Evolutionary conservation across 2,888 invertebrate genomes (phyloP).

Genomic region (Cristatella mucedo): DNA sequence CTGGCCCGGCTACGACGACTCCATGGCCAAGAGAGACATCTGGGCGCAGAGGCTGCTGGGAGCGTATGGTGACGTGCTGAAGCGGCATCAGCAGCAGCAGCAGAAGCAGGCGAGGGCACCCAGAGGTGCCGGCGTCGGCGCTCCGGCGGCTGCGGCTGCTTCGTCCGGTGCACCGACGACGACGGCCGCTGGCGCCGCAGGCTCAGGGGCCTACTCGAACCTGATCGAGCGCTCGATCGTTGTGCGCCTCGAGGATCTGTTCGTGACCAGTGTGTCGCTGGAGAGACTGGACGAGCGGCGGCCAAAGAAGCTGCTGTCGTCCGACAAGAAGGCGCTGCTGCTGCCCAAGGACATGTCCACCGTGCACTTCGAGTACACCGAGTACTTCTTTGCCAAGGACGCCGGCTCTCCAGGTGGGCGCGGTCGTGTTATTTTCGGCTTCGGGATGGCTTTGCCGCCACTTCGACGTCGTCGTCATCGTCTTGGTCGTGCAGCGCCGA

Average conservation of each 20-base stretch:
- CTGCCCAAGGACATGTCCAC: slow-evolving; percentile 77
- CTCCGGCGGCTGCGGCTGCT: slow-evolving; percentile 17
- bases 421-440: too few species aligned
- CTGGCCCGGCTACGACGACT: slow-evolving; percentile 69
- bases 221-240: too few species aligned
- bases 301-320: slow-evolving; percentile 49
- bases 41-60: slow-evolving; percentile 74
- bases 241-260: slow-evolving; percentile 5
- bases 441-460: too few species aligned
- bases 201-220: too few species aligned
- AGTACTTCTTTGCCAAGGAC: slow-evolving; percentile 71
- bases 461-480: too few species aligned
- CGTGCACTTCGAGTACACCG: slow-evolving; percentile 85
- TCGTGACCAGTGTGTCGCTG: slow-evolving; percentile 1
- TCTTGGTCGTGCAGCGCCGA: too few species aligned
- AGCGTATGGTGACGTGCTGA: slow-evolving; percentile 59
- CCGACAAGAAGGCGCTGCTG: slow-evolving; percentile 52
- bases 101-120: too few species aligned
- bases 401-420: slow-evolving; percentile 34
- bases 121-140: slow-evolving; percentile 16
- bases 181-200: too few species aligned
- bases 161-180: too few species aligned
- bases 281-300: slow-evolving; percentile 11
- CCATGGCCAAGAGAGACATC: slow-evolving; percentile 47
- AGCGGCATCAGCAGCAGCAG: too few species aligned